phyloP scores from a whole-genome alignment of 2,113 vertebrate species.

The Upupa epops region DNA sequence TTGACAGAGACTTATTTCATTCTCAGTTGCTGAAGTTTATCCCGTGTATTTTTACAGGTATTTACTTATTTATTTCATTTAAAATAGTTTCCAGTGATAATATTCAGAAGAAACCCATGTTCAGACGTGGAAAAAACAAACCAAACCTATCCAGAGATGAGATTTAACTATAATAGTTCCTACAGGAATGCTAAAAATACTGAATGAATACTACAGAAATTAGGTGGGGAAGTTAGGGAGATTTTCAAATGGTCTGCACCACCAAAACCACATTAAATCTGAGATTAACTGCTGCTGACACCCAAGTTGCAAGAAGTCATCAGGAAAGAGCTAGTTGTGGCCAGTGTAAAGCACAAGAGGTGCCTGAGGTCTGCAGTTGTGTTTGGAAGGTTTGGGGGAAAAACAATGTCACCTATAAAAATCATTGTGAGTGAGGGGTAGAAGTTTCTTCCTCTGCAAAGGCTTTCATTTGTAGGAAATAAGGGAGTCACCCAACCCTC shows the following conservation, averaged over 20 bases:
- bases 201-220: not conserved
- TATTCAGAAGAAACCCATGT: not conserved
- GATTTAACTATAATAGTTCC: not conserved
- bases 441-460: too few relatives aligned
- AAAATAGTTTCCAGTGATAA: not conserved
- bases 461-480: too few relatives aligned
- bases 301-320: not conserved
- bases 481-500: not conserved
- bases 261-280: not conserved
- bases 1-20: not conserved
- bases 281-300: not conserved
- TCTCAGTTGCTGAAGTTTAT: not conserved
- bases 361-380: fast-evolving
- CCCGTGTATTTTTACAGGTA: not conserved
- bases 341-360: not conserved
- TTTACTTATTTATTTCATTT: not conserved
- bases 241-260: not conserved
- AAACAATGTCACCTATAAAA: not conserved
- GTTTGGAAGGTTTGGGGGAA: not conserved
- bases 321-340: not conserved
- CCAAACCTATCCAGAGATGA: not conserved
- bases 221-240: not conserved
- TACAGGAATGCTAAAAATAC: not conserved
- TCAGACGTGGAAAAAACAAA: not conserved
- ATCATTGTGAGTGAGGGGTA: not conserved